Conservation (phyloP, 2,888 invertebrate species). For the Phaonia tiefii region DNA sequence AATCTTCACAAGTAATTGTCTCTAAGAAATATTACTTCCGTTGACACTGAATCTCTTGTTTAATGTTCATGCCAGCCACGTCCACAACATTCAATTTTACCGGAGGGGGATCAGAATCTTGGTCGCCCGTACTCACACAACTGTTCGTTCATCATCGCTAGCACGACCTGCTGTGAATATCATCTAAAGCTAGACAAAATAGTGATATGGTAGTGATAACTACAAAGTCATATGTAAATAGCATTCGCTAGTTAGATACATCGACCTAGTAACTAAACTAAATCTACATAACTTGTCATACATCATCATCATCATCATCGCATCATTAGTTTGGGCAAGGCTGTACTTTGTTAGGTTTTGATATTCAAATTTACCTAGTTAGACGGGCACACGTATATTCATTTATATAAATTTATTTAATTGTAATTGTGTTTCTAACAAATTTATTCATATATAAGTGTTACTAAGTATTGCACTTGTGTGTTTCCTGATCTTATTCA, state of each 20-base stretch:
- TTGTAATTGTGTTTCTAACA: too few species aligned
- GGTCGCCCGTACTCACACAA: not conserved
- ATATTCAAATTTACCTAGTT: constrained; percentile 32
- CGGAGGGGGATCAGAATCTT: not conserved
- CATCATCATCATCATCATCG: constrained; percentile 29
- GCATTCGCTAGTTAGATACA: not conserved
- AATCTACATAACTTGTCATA: too few species aligned
- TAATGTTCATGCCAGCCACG: constrained; percentile 39
- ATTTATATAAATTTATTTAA: not conserved
- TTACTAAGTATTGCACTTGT: not conserved
- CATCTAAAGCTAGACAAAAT: too few species aligned
- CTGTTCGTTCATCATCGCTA: too few species aligned
- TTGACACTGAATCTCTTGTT: constrained; percentile 74
- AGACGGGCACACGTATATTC: not conserved
- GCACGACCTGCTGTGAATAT: too few species aligned
- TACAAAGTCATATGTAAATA: not conserved
- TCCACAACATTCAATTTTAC: constrained; percentile 23
- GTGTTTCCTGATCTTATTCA: constrained; percentile 18
- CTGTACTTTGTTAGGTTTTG: constrained; percentile 26
- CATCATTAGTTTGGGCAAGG: constrained; percentile 27
- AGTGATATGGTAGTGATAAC: constrained; percentile 13
- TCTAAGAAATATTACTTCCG: constrained; percentile 76
- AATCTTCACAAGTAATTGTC: constrained; percentile 58
- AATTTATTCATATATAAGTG: too few species aligned
- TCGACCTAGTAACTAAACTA: constrained; percentile 44